phyloP scores from a whole-genome alignment of 2,797 vertebrate genomes.

The Poecilia velifera region DNA sequence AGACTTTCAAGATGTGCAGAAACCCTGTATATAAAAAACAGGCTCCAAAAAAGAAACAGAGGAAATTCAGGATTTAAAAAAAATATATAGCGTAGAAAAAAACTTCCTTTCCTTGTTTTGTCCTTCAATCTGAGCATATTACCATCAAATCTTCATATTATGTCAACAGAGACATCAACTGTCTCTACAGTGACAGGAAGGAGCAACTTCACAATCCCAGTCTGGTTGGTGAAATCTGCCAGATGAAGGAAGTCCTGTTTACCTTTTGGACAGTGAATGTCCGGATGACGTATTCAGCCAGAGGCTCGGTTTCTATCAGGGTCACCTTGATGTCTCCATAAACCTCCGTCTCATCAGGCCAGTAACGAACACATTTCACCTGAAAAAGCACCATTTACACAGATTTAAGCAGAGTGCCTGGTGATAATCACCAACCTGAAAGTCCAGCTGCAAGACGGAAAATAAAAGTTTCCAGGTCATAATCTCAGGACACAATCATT shows the following conservation, averaged over 20 bases:
- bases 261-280: constrained; percentile 98
- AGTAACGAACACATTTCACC: constrained; percentile 97
- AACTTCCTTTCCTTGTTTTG: neutral
- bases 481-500: neutral
- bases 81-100: neutral
- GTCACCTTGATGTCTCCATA: constrained; percentile 98
- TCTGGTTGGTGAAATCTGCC: neutral
- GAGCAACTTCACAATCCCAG: constrained; percentile 1
- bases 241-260: constrained; percentile 48
- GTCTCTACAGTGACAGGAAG: neutral
- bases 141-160: neutral
- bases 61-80: neutral
- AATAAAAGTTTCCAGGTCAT: neutral
- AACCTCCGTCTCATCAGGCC: constrained; percentile 96
- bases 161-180: neutral
- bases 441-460: neutral
- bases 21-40: neutral
- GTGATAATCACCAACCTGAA: neutral
- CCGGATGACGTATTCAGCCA: constrained; percentile 95
- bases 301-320: constrained; percentile 93
- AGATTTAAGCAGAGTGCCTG: neutral
- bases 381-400: constrained; percentile 49
- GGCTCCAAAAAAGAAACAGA: neutral
- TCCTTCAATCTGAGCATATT: neutral
- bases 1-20: too few species aligned